phyloP scores from a whole-genome alignment of 2,888 invertebrate genomes.

The Chrysina gloriosa region DNA sequence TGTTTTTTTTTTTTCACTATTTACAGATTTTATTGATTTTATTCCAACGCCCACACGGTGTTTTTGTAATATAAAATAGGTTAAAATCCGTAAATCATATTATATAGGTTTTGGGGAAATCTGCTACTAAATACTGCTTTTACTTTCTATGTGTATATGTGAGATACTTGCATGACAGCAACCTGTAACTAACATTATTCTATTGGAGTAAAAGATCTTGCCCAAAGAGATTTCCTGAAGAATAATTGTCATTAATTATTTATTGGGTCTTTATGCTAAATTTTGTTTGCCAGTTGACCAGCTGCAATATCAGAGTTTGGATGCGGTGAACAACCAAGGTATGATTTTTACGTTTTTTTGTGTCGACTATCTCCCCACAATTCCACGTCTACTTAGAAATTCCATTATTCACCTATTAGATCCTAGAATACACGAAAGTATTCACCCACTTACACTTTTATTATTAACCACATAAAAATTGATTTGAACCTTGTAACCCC shows the following conservation, averaged over 20 bases:
- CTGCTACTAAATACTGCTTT: too few species aligned
- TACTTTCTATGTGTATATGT: too few species aligned
- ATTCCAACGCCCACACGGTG: too few species aligned
- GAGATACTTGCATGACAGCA: too few species aligned
- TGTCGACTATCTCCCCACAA: constrained; percentile 30
- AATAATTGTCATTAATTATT: not conserved
- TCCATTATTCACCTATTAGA: constrained; percentile 6
- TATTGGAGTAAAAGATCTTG: too few species aligned
- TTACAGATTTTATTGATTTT: too few species aligned
- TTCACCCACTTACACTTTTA: not conserved
- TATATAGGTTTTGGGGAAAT: too few species aligned
- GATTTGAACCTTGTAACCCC: not conserved
- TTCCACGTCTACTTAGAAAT: constrained; percentile 26
- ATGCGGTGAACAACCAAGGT: constrained; percentile 76
- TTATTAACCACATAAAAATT: not conserved
- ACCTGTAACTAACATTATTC: too few species aligned
- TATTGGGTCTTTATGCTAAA: not conserved
- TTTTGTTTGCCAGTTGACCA: constrained; percentile 64
- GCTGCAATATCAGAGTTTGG: constrained; percentile 74
- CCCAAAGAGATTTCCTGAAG: too few species aligned
- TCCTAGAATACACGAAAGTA: not conserved
- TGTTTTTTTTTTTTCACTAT: too few species aligned
- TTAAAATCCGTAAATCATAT: too few species aligned
- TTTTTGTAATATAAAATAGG: too few species aligned
- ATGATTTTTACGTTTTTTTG: constrained; percentile 55